A percentile compares a stretch with the other conserved stretches of the same genome.
phyloP scores from a whole-genome alignment of 2,113 vertebrate genomes.

The Eclectus roratus region DNA sequence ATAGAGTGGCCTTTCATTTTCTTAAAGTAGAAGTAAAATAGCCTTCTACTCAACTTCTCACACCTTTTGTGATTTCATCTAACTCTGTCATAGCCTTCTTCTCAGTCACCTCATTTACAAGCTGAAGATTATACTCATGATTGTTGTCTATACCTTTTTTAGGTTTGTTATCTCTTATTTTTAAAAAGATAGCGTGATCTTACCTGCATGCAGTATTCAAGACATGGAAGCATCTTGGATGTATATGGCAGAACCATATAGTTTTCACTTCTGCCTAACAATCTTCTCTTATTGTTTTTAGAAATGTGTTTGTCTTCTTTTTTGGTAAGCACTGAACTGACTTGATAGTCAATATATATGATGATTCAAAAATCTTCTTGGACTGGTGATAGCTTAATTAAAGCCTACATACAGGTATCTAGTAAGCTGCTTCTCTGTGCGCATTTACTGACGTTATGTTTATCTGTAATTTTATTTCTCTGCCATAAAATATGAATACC shows the following conservation, averaged over 20 bases:
- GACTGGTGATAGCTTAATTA: neutral
- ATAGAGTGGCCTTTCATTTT: neutral
- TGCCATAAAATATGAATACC: neutral
- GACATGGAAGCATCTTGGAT: neutral
- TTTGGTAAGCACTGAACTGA: neutral
- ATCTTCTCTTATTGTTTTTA: neutral
- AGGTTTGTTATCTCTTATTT: neutral
- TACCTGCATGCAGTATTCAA: neutral
- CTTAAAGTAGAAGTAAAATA: neutral
- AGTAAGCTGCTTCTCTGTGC: neutral
- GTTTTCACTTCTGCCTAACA: neutral
- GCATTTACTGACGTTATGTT: neutral
- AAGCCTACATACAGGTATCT: neutral
- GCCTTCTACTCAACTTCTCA: neutral
- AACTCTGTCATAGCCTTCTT: neutral
- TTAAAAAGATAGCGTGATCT: neutral
- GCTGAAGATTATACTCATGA: neutral
- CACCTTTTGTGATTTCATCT: neutral
- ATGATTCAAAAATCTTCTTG: neutral
- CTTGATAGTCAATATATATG: neutral
- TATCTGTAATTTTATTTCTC: neutral
- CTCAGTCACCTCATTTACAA: neutral
- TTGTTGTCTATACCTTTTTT: neutral
- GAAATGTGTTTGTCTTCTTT: neutral
- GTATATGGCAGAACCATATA: neutral